Evolutionary conservation across 2,797 vertebrate genomes (phyloP).

Genomic region (Novumbra hubbsi): DNA sequence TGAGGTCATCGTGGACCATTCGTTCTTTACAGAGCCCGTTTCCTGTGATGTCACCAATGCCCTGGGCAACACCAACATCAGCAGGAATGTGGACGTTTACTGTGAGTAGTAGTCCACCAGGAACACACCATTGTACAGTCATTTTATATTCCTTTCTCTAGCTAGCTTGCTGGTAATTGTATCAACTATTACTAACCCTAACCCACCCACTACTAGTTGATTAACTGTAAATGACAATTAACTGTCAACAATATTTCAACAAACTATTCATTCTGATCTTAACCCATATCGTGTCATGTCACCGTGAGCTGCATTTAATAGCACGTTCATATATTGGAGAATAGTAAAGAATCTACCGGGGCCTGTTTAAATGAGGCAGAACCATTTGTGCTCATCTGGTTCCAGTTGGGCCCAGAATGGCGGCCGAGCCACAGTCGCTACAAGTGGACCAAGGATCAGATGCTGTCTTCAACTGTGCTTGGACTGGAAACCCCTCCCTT

Average conservation of each 20-base stretch:
- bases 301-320: not conserved
- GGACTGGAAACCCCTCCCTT: conserved; percentile 89
- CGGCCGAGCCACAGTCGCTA: conserved; percentile 83
- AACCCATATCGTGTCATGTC: not conserved
- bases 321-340: not conserved
- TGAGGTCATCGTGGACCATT: conserved; percentile 84
- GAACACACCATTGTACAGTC: not conserved
- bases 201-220: too few species aligned
- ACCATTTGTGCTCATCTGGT: not conserved
- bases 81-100: conserved; percentile 88
- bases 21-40: conserved; percentile 86
- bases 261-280: not conserved
- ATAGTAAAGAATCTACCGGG: not conserved
- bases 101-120: conserved; percentile 72
- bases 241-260: not conserved
- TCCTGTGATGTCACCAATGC: conserved; percentile 91
- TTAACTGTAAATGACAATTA: not conserved
- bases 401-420: conserved; percentile 87
- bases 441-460: conserved; percentile 88
- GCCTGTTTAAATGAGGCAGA: not conserved
- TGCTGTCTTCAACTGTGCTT: conserved; percentile 86
- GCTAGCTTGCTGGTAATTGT: too few species aligned
- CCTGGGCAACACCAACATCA: conserved; percentile 89
- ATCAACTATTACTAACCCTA: too few species aligned
- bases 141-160: too few species aligned